A percentile compares a stretch with the other conserved stretches of the same genome.
Conservation (phyloP, 2,888 invertebrate genomes). For the Nephrotoma appendiculata region DNA sequence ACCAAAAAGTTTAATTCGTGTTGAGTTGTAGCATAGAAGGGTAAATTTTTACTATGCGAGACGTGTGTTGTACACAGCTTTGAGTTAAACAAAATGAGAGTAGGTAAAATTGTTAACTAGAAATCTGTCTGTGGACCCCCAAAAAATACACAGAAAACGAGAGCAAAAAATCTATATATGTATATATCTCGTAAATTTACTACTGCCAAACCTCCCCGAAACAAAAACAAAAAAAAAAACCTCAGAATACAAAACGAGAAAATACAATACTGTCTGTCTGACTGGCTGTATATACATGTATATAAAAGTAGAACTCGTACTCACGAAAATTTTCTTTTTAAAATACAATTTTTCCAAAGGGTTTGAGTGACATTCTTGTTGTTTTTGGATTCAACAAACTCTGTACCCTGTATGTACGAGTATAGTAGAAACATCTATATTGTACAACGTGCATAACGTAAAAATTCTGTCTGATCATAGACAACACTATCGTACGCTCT, state of each 20-base stretch:
- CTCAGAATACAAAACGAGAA: neutral
- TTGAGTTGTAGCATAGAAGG: neutral
- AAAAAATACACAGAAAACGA: neutral
- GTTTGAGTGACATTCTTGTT: neutral
- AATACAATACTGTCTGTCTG: neutral
- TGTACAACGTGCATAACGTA: neutral
- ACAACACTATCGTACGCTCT: neutral
- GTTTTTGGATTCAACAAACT: neutral
- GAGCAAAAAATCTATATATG: neutral
- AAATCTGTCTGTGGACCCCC: neutral
- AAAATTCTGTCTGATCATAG: neutral
- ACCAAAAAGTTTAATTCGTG: neutral
- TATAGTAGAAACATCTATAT: neutral
- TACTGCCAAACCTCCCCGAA: neutral
- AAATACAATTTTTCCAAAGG: neutral
- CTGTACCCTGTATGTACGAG: neutral
- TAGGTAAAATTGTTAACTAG: neutral
- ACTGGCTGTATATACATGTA: neutral
- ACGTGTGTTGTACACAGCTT: neutral
- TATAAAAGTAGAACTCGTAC: neutral
- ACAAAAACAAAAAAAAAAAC: neutral
- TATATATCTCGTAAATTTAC: neutral
- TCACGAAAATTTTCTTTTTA: neutral
- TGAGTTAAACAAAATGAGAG: neutral
- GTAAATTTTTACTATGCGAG: neutral